Base-by-base conservation (phyloP, 2,888 invertebrate genomes). In the Altica lythri region DNA sequence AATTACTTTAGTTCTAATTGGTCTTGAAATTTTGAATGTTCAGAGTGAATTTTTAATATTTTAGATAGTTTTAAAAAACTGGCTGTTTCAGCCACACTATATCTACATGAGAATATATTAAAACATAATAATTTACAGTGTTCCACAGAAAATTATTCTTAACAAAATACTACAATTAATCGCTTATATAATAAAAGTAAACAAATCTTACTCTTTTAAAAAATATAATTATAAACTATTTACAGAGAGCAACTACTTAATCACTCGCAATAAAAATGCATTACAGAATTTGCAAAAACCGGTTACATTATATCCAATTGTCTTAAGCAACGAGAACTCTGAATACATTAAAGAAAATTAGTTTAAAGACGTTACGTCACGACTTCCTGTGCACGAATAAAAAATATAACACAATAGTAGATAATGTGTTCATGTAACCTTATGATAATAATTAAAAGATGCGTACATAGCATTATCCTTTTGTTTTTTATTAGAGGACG, bases 351-450 rank as follows among this genome's bases (percentile, higher is more conserved):
- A 14, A 38, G 38, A 19, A 38, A 38, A 38, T 19, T 38, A 19
- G 22, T 10, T 38, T 38, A 19, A 6, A 38, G 19, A 5, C 14
- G n/a, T 42, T 42, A 14, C 42, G 42, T 27, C 25, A 42, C 27
- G 16, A 27, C 42, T 42, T 42, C 42, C 42, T 42, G 27, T 14
- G n/a, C 14, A 9, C 8, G 25, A 16, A 6, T 14, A 27, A 25
- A 42, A 42, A 42, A 19, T 27, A 27, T 38, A 38, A 19, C 27
- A 42, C 42, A 42, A 42, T 42, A 10, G 27, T 8, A 4, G 4
- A 16, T 42, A 27, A 42, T 42, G 10, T 27, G 27, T 27, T 42
- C 27, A 27, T 42, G 42, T 27, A 42, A 42, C 42, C 42, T 42
- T 27, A 42, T 27, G 14, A 6, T 13, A 6, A 14, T 10, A 42